Percentiles rank a stretch among this genome's conserved stretches.
Evolutionary conservation across 2,113 vertebrate genomes (phyloP).

Genomic region (Salvelinus fontinalis): DNA sequence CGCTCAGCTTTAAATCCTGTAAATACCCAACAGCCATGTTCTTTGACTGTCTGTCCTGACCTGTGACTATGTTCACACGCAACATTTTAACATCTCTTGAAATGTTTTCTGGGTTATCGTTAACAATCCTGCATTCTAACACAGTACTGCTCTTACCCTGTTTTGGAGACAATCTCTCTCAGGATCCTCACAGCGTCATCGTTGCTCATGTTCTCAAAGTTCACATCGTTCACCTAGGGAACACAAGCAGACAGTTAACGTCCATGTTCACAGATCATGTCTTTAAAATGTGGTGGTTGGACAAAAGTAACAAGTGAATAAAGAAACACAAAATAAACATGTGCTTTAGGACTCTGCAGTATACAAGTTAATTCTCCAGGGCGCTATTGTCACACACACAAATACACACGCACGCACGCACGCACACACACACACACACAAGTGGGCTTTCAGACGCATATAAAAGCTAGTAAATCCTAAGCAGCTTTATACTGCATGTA

Average conservation of each 20-base stretch:
- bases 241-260: slow-evolving; percentile 5
- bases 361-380: slow-evolving; percentile 23
- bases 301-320: too few relatives aligned
- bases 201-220: slow-evolving; percentile 99
- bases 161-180: slow-evolving; percentile 92
- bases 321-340: too few relatives aligned
- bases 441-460: not conserved
- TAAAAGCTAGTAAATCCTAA: slow-evolving; percentile 31
- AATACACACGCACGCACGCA: too few relatives aligned
- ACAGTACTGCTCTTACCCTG: slow-evolving; percentile 73
- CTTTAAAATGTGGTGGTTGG: too few relatives aligned
- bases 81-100: too few relatives aligned
- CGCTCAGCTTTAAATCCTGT: not conserved
- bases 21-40: not conserved
- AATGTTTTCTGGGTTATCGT: too few relatives aligned
- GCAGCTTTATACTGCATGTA: slow-evolving; percentile 19
- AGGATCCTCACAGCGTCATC: slow-evolving; percentile 93
- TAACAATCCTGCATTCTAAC: too few relatives aligned
- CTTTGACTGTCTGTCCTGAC: too few relatives aligned
- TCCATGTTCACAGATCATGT: not conserved
- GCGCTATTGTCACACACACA: slow-evolving; percentile 15
- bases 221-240: slow-evolving; percentile 91
- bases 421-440: slow-evolving; percentile 13
- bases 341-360: not conserved
- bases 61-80: too few relatives aligned